These are phyloP conservation scores for Sarcophilus harrisii DNA, from an alignment of 2,797 vertebrate species.

Conservation along the genomic window DNA sequence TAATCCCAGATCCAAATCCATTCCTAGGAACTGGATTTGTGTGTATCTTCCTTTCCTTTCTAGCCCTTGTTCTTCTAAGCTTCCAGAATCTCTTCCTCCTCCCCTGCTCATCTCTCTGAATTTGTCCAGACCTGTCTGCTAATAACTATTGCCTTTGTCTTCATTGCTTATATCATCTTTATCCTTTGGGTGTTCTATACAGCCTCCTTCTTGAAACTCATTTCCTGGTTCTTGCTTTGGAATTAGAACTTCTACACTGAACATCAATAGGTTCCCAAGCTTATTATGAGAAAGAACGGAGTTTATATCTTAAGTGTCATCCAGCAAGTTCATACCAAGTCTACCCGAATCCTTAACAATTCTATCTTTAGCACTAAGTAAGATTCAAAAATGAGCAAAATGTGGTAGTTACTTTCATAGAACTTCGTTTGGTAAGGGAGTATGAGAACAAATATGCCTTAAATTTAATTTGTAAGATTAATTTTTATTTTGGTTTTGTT, in stretches of 20 bases:
- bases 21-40: slow-evolving; percentile 58
- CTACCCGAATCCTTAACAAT: neutral
- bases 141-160: neutral
- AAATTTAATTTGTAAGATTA: neutral
- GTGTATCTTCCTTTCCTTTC: slow-evolving; percentile 35
- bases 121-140: neutral
- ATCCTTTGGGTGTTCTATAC: neutral
- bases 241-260: slow-evolving; percentile 28
- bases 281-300: neutral
- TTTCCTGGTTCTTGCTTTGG: neutral
- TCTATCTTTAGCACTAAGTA: slow-evolving; percentile 23
- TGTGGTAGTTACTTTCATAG: neutral
- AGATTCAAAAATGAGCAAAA: slow-evolving; percentile 31
- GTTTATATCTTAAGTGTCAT: slow-evolving; percentile 29
- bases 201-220: neutral
- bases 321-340: neutral
- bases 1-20: slow-evolving; percentile 32
- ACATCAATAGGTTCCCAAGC: neutral
- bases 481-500: neutral
- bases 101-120: neutral
- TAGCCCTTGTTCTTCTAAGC: neutral
- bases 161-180: neutral
- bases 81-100: neutral
- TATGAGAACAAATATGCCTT: neutral
- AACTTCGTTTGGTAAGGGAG: neutral